Percentiles rank a stretch among this genome's conserved stretches.
phyloP scores from a whole-genome alignment of 2,888 invertebrate species.

The Alitta virens region DNA sequence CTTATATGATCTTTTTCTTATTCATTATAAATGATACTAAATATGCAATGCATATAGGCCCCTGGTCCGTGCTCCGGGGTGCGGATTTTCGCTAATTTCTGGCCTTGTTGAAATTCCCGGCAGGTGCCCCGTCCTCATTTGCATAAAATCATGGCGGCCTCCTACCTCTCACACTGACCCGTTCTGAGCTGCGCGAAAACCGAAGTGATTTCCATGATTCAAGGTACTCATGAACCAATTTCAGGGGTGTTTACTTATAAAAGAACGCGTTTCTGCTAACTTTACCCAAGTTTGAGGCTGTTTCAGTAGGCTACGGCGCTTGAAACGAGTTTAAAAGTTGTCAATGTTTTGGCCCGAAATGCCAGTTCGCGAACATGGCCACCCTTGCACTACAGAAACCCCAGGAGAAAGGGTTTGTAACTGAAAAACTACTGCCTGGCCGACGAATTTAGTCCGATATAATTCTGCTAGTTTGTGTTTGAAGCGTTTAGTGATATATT shows the following conservation, averaged over 20 bases:
- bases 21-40: not conserved
- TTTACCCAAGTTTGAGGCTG: not conserved
- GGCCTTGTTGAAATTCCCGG: not conserved
- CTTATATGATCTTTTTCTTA: too few relatives aligned
- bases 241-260: not conserved
- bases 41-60: not conserved
- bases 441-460: too few relatives aligned
- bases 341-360: too few relatives aligned
- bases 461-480: too few relatives aligned
- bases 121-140: slow-evolving; percentile 22
- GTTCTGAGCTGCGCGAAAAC: not conserved
- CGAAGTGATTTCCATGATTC: not conserved
- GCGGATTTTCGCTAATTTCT: too few relatives aligned
- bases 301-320: not conserved
- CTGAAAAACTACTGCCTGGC: too few relatives aligned
- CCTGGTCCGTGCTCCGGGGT: too few relatives aligned
- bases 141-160: slow-evolving; percentile 27
- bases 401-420: too few relatives aligned
- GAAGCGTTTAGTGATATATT: too few relatives aligned
- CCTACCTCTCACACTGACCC: slow-evolving; percentile 8
- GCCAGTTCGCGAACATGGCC: too few relatives aligned
- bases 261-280: not conserved
- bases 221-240: not conserved
- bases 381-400: too few relatives aligned
- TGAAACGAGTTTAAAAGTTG: not conserved